These are phyloP conservation scores for Poeciliopsis occidentalis DNA, from an alignment of 2,113 vertebrate genomes.

Conservation along the genomic window DNA sequence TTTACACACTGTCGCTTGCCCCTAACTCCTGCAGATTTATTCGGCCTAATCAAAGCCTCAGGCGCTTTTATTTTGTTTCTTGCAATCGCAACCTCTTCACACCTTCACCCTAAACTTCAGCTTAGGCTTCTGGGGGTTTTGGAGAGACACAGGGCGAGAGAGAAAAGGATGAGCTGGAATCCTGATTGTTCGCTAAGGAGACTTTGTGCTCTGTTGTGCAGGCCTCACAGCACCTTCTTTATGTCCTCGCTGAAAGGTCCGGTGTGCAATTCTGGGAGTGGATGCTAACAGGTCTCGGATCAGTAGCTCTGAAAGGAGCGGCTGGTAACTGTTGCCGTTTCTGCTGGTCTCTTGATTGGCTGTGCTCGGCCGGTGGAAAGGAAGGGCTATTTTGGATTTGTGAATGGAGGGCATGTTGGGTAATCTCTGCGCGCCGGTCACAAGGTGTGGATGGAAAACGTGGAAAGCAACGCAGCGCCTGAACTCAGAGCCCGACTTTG, in stretches of 20 bases:
- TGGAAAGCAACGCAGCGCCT: not conserved
- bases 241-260: slow-evolving; percentile 42
- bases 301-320: slow-evolving; percentile 65
- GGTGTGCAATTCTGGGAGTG: slow-evolving; percentile 26
- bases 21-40: not conserved
- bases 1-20: not conserved
- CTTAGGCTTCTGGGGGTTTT: not conserved
- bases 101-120: not conserved
- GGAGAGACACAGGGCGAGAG: slow-evolving; percentile 1
- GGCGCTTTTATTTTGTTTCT: not conserved
- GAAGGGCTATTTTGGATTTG: slow-evolving; percentile 45
- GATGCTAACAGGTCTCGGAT: slow-evolving; percentile 68
- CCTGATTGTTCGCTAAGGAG: slow-evolving; percentile 47
- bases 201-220: slow-evolving; percentile 49
- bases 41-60: not conserved
- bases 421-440: slow-evolving; percentile 30
- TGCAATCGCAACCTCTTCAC: slow-evolving; percentile 15
- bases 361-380: slow-evolving; percentile 18
- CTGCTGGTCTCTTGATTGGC: slow-evolving; percentile 53
- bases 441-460: not conserved
- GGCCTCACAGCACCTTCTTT: slow-evolving; percentile 53
- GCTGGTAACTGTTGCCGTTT: slow-evolving; percentile 54
- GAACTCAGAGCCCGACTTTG: not conserved
- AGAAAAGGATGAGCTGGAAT: slow-evolving; percentile 18
- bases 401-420: slow-evolving; percentile 53